phyloP scores from a whole-genome alignment of 2,797 vertebrate genomes.

The Macropus fuliginosus region DNA sequence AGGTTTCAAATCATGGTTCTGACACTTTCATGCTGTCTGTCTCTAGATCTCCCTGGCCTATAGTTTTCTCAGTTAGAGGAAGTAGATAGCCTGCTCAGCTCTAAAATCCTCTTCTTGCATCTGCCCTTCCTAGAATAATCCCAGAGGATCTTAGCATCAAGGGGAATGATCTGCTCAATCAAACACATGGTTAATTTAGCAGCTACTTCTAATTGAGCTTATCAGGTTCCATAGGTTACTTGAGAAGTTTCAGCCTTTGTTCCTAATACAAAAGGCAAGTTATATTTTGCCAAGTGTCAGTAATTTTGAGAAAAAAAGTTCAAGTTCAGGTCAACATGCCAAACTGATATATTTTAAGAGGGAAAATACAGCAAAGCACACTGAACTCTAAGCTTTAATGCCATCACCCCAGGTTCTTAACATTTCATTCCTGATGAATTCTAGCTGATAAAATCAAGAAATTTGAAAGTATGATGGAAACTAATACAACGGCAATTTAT shows the following conservation, averaged over 20 bases:
- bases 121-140: background rate
- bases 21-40: background rate
- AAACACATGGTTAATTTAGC: background rate
- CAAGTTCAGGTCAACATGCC: slow-evolving; percentile 75
- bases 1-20: background rate
- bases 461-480: background rate
- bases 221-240: slow-evolving; percentile 54
- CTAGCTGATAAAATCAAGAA: slow-evolving; percentile 32
- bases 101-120: background rate
- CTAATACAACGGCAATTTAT: background rate
- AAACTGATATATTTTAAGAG: slow-evolving; percentile 57
- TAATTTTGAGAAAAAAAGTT: slow-evolving; percentile 76
- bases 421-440: slow-evolving; percentile 13
- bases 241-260: slow-evolving; percentile 70
- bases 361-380: slow-evolving; percentile 59
- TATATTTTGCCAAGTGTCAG: slow-evolving; percentile 63
- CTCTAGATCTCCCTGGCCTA: background rate
- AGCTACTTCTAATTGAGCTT: background rate
- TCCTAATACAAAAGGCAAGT: slow-evolving; percentile 64
- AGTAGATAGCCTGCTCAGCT: background rate
- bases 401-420: slow-evolving; percentile 39
- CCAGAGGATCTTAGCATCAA: background rate
- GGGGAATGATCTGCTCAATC: background rate
- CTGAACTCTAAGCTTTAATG: slow-evolving; percentile 61
- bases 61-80: background rate